Evolutionary conservation across 2,888 invertebrate genomes (phyloP), one percentile per base, ranked within the genome.

Genomic region (Lasioglossum lativentre): DNA sequence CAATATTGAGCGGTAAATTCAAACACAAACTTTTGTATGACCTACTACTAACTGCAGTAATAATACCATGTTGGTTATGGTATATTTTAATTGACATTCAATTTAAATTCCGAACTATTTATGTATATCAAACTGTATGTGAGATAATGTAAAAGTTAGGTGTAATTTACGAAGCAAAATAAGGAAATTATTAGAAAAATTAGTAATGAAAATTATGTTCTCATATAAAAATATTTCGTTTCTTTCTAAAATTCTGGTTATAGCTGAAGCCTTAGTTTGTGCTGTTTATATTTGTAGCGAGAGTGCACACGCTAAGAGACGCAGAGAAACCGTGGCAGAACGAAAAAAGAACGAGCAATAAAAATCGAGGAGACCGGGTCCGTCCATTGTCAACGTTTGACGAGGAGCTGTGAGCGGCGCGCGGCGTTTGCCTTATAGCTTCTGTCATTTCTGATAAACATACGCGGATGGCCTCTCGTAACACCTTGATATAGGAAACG

Each of bases 371-470:
- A 66, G 45, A 79, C 72, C 78, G 56, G 75, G 27, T 30, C 56
- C 42, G 42, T 47, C 52, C 77, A 74, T 88, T 71, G 75, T 74
- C 70, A 68, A 74, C 45, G 78, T 78, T 85, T 81, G 80, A 83
- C 70, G 86, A 75, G 70, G 30, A 78, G 63, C 40, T 56, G 63
- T 83, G 85, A 88, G 84, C 86, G 75, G 45, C 0, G 42, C 10
- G 42, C 42, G 42, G 59, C 90, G 86, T 91, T 91, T 89, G 86
- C 86, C 87, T 90, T 89, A 90, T 88, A 85, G 78, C 87, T 86
- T 87, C 82, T 77, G 88, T 85, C 88, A 81, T 89, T 89, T 82
- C 82, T 80, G 76, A 87, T 88, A 90, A 90, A 90, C 86, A 90
- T 80, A 75, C 73, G 76, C 38, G 72, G 52, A 84, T 74, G 80